These are phyloP conservation scores for Acrobeloides nanus DNA, from an alignment of 2,888 invertebrate genomes.

Conservation along the genomic window DNA sequence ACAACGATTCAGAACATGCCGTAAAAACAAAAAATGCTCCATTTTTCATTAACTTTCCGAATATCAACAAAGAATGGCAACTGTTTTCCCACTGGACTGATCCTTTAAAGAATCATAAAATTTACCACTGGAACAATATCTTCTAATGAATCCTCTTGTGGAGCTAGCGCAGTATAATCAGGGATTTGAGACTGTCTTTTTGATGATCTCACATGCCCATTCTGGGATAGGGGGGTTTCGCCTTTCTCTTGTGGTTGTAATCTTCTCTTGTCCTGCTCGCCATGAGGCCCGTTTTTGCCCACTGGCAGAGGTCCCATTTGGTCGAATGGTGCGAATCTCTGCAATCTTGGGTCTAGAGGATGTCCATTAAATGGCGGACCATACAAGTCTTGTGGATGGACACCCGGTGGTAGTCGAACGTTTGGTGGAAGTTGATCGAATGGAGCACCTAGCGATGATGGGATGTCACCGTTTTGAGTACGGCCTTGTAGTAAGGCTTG, in stretches of 20 bases:
- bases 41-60: no score
- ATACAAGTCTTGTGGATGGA: conserved; percentile 8
- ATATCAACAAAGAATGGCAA: no score
- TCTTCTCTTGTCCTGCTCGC: conserved; percentile 13
- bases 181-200: no score
- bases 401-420: conserved; percentile 9
- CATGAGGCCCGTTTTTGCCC: no score
- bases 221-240: conserved; percentile 17
- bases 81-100: no score
- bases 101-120: neutral
- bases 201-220: no score
- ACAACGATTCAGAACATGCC: no score
- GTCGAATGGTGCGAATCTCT: conserved; percentile 6
- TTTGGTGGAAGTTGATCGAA: conserved; percentile 14
- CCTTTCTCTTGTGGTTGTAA: conserved; percentile 23
- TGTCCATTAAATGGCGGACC: conserved; percentile 4
- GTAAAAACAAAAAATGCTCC: no score
- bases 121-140: neutral
- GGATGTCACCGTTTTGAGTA: no score
- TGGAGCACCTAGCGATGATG: neutral
- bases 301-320: conserved; percentile 2
- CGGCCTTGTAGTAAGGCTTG: neutral
- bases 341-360: neutral
- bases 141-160: no score
- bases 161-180: no score